A percentile compares a stretch with the other conserved stretches of the same genome.
These are phyloP conservation scores for Brachypalpus laphriformis DNA, from an alignment of 2,888 invertebrate species.

Conservation along the genomic window DNA sequence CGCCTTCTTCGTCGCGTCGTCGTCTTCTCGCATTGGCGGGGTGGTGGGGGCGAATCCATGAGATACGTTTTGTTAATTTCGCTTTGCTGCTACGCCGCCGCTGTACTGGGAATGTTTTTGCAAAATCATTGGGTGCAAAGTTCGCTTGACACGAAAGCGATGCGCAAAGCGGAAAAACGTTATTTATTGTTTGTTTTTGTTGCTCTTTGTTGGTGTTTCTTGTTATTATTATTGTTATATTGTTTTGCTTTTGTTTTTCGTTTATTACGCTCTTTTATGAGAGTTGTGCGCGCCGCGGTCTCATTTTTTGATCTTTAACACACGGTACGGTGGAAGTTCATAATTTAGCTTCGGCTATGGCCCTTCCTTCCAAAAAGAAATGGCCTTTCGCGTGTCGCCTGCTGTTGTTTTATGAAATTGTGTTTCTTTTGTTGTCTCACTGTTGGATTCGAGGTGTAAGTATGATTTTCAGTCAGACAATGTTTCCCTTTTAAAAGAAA, in stretches of 20 bases:
- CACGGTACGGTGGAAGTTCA: conserved; percentile 33
- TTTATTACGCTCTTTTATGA: conserved; percentile 27
- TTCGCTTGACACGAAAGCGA: conserved; percentile 59
- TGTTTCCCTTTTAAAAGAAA: neutral
- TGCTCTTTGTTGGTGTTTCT: neutral
- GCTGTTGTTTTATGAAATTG: neutral
- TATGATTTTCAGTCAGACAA: neutral
- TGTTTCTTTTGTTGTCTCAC: neutral
- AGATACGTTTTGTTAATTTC: conserved; percentile 66
- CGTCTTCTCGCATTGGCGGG: conserved; percentile 55
- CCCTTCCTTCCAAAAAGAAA: neutral
- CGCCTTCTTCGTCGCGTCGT: conserved; percentile 39
- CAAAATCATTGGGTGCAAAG: conserved; percentile 67
- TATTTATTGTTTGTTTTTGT: conserved; percentile 55
- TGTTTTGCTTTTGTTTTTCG: conserved; percentile 19
- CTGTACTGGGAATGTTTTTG: conserved; percentile 30
- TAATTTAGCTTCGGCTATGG: neutral
- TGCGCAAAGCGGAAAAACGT: conserved; percentile 59
- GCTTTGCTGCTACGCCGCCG: conserved; percentile 28
- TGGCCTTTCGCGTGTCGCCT: neutral
- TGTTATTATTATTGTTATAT: conserved; percentile 7
- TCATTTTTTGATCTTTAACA: conserved; percentile 42
- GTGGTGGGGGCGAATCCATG: too few relatives aligned
- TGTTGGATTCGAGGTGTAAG: neutral
- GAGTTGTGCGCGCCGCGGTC: conserved; percentile 24